These are phyloP conservation scores for Porites evermanni DNA, from an alignment of 92 coral and sea anemone species.

Conservation along the genomic window DNA sequence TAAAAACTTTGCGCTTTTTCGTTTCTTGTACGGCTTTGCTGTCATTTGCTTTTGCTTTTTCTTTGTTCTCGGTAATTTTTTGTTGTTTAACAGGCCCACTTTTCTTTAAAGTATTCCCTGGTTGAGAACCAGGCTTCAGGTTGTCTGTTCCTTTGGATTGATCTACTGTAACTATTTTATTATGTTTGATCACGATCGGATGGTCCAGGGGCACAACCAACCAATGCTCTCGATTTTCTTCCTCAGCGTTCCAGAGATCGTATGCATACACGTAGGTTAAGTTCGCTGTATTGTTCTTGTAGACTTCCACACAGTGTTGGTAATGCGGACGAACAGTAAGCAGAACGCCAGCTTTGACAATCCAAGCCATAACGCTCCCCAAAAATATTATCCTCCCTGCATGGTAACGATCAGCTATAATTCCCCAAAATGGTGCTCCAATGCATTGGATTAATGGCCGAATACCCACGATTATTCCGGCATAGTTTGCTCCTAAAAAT, in stretches of 20 bases:
- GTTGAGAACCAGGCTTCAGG: neutral
- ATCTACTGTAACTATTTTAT: constrained; percentile 36
- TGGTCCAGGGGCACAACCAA: constrained; percentile 47
- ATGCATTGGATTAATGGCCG: constrained; percentile 90
- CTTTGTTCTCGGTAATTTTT: neutral
- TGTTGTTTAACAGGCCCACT: neutral
- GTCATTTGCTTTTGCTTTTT: neutral
- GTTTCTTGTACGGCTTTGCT: neutral
- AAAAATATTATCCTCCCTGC: constrained; percentile 76
- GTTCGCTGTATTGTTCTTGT: constrained; percentile 68
- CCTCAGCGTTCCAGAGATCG: constrained; percentile 61
- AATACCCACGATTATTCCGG: constrained; percentile 81
- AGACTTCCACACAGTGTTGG: constrained; percentile 83
- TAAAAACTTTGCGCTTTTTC: neutral
- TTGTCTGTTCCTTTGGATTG: neutral
- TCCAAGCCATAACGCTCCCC: constrained; percentile 87
- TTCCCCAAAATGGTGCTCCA: constrained; percentile 91
- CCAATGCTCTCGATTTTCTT: constrained; percentile 40
- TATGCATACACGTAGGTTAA: constrained; percentile 52
- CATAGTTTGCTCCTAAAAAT: constrained; percentile 74
- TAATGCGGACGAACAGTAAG: constrained; percentile 79
- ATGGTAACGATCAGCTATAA: constrained; percentile 79
- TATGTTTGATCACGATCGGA: constrained; percentile 27
- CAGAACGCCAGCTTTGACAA: constrained; percentile 74
- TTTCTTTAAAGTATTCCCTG: neutral